phyloP scores from a whole-genome alignment of 2,113 vertebrate species.

The Lophius piscatorius region DNA sequence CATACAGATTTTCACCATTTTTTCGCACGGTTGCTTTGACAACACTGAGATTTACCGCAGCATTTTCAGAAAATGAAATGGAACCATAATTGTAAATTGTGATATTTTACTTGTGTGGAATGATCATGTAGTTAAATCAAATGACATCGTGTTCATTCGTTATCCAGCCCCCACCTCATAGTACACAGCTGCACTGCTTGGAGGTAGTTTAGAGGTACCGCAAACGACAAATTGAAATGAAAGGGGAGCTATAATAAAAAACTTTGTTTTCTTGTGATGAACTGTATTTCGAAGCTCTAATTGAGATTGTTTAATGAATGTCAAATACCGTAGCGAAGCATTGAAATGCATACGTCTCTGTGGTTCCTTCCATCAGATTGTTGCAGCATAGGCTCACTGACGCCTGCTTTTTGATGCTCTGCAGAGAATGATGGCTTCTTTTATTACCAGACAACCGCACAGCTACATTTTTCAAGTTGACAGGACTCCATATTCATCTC shows the following conservation, averaged over 20 bases:
- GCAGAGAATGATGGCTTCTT: constrained; percentile 66
- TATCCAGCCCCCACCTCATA: constrained; percentile 26
- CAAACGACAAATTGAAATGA: constrained; percentile 67
- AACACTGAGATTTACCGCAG: constrained; percentile 39
- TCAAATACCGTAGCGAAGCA: constrained; percentile 33
- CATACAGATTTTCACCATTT: constrained; percentile 17
- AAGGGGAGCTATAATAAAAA: constrained; percentile 52
- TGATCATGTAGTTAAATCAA: constrained; percentile 58
- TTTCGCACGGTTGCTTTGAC: constrained; percentile 25
- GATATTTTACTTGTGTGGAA: constrained; percentile 54
- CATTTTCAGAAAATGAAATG: constrained; percentile 37
- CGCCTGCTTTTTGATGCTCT: constrained; percentile 43
- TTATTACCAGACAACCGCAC: constrained; percentile 63
- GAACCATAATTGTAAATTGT: constrained; percentile 48
- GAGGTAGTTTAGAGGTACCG: constrained; percentile 47
- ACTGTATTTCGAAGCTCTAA: constrained; percentile 18
- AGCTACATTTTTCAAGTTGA: constrained; percentile 68
- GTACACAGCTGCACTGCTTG: constrained; percentile 55
- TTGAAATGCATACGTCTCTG: constrained; percentile 31
- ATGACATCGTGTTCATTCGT: constrained; percentile 31
- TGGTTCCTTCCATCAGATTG: constrained; percentile 38
- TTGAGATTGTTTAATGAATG: constrained; percentile 53
- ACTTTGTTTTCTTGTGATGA: constrained; percentile 52
- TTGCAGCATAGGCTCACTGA: neutral
- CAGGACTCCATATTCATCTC: constrained; percentile 66